Evolutionary conservation across 92 coral and sea anemone species (phyloP), one percentile per base, ranked within the genome.

Genomic region (Porites divaricata): DNA sequence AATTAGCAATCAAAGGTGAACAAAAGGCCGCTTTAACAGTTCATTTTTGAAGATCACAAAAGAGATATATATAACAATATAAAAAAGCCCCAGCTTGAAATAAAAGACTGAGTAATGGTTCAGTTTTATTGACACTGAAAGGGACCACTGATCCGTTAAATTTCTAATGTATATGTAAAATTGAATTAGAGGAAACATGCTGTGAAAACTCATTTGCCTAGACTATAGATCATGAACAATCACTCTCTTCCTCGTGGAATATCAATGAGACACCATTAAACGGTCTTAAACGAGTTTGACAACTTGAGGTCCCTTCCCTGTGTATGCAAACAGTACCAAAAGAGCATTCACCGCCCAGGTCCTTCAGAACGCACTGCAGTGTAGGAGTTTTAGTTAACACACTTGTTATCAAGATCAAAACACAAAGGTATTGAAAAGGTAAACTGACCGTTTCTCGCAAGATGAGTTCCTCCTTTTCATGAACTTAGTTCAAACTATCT

Each of bases 201-300:
- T 73, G 56, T 52, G 56, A 22, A 21, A 20, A 12, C 21, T 2
- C 2, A 57, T 20, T 20, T 22, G 45, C 16, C 25, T 12, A 52
- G 63, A 73, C 14, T 17, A 28, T 52, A 17, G 65, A 61, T 16
- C 21, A 19, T 61, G 8, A 28, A 4, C 48, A 69, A 21, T 10
- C 73, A 48, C n/a, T 53, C 14, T 16, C 4, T 51, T 10, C 77
- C 77, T 45, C 77, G 77, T 73, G 77, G 77, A 23, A 73, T 71
- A 41, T n/a, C 52, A 10, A 70, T 8, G 21, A 4, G 14, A 22
- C 35, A 63, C 62, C 25, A 15, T 14, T n/a, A 66, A 26, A 71
- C 24, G 25, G 25, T n/a, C 73, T 13, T 25, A 48, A 71, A 52
- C 19, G 62, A 25, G 5, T 11, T 11, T 11, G 14, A 54, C 10